phyloP scores from a whole-genome alignment of 2,888 invertebrate species.

The Lasiommata megera region DNA sequence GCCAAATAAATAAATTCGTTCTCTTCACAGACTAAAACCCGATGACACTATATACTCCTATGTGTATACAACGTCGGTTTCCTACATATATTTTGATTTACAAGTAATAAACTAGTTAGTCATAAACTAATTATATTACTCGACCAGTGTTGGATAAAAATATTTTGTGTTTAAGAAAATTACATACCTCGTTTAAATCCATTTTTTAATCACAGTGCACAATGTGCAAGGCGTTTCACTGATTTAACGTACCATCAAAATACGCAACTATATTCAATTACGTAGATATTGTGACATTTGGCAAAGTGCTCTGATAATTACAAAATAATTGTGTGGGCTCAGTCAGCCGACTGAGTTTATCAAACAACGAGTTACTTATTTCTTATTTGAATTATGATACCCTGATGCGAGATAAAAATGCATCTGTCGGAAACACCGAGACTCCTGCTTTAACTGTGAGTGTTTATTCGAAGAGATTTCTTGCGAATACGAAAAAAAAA shows the following conservation, averaged over 20 bases:
- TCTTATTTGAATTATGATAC: slow-evolving; percentile 1
- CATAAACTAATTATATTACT: background rate
- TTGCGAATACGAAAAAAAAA: too few relatives aligned
- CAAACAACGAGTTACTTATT: slow-evolving; percentile 11
- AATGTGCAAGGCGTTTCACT: background rate
- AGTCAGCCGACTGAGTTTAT: slow-evolving; percentile 5
- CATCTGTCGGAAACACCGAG: background rate
- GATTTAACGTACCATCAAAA: background rate
- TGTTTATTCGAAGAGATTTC: too few relatives aligned
- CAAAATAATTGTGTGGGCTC: slow-evolving; percentile 11
- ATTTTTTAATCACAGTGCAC: background rate
- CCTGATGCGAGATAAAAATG: slow-evolving; percentile 24
- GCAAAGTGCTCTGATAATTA: slow-evolving; percentile 5
- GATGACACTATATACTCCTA: too few relatives aligned
- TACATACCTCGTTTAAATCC: slow-evolving; percentile 7
- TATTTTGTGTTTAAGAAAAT: background rate
- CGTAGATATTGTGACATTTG: background rate
- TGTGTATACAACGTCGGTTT: too few relatives aligned
- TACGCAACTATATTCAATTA: background rate
- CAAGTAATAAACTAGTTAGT: too few relatives aligned
- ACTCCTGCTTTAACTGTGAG: background rate
- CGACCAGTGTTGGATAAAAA: background rate
- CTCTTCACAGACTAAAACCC: too few relatives aligned
- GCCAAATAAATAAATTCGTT: too few relatives aligned
- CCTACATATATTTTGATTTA: too few relatives aligned